Base-by-base conservation (phyloP, 2,888 invertebrate species). In the Callosobruchus maculatus region DNA sequence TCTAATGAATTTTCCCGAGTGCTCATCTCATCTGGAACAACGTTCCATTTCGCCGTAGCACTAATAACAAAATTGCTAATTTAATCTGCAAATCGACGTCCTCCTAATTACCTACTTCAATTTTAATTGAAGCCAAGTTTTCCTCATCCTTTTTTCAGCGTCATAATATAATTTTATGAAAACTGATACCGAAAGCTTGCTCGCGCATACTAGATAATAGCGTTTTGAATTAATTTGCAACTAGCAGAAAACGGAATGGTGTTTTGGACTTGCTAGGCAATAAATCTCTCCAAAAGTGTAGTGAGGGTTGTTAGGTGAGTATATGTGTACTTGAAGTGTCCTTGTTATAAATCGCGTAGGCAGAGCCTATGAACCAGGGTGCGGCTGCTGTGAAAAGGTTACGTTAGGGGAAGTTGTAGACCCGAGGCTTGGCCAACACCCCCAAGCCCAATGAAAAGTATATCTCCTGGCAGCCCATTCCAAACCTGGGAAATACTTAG, bases 11-110 rank as follows among this genome's bases (percentile, higher is more conserved):
- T 49, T 49, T 49, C 49, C 13, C 49, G 7, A 49, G 49, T 49
- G 49, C 49, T 49, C 13, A 5, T 13, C 49, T 49, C 49, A 49
- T 49, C 49, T 49, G 9, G 7, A 49, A 49, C 3, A 30, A 30
- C 49, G 49, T 20, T 20, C 21, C 70, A 20, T 18, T 70, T 70
- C 21, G 22, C 21, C 70, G 70, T 22, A 69, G 74, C 73, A 68
- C 72, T 78, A 74, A 78, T 76, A 76, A 75, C 74, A 22, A 72
- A 74, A 76, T 78, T 74, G 74, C 71, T 74, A 72, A 78, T 77
- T 74, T 70, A 77, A 75, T 78, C 70, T 49, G 68, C 68, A 71
- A 73, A 74, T 26, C 74, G 70, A 73, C 75, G 68, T 75, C 72
- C 71, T 75, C 76, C 75, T 77, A 77, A 75, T 77, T 74, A 70